Base-by-base conservation (phyloP, 2,888 invertebrate species). In the Tetragonisca angustula region DNA sequence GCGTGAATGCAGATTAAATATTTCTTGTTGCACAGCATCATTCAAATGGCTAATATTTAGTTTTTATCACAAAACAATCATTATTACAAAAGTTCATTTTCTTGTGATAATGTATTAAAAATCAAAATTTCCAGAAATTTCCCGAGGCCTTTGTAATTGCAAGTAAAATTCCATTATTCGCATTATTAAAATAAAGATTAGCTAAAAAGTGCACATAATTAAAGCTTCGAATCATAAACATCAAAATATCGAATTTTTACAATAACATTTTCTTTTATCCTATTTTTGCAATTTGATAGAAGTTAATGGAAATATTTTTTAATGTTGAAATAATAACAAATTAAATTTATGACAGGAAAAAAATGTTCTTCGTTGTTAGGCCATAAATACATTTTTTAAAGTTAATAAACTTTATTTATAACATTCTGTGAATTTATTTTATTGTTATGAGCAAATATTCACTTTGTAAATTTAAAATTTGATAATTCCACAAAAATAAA, bases 171-270 rank as follows among this genome's bases (percentile, higher is more conserved):
- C 19, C 9, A 74, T 43, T 11, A 19, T 13, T 54, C 5, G 9
- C n/a, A 27, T 50, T 52, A 27, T 19, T 43, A 43, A 11, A 19
- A 19, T 11, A 50, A 13, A 52, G 43, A 68, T n/a, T 15, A 43
- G 54, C 69, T 59, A 56, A 74, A 81, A 62, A 62, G n/a, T 79
- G 64, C 62, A 36, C 64, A 81, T 69, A 65, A 69, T 74, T 73
- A 27, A 50, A 69, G 36, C 68, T 24, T 27, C 15, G 43, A 65
- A 77, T 65, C 52, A 71, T 49, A 32, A 17, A 32, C 54, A 15
- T 36, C n/a, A 62, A 62, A 69, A 69, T 15, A 32, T 61, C 52
- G 43, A 62, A 73, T 27, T 56, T 49, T 50, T 54, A 64, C 36
- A 71, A 70, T 54, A 36, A 52, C 24, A 71, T 24, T 54, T 54